phyloP scores from a whole-genome alignment of 2,888 invertebrate species.

The Pammene aurita region DNA sequence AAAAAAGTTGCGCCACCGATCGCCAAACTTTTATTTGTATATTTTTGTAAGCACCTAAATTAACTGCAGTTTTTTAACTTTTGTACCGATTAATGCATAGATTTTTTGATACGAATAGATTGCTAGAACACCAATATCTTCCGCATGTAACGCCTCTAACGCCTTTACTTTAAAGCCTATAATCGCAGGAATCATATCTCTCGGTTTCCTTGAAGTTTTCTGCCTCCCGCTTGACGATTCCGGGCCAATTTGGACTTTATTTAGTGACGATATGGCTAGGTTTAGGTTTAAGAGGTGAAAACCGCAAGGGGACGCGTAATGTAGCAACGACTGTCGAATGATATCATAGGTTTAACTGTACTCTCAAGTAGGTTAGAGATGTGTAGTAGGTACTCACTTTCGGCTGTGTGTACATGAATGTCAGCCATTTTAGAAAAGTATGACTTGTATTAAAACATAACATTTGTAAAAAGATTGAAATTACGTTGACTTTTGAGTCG shows the following conservation, averaged over 20 bases:
- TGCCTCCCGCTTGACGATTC: constrained; percentile 55
- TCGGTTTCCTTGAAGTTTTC: constrained; percentile 26
- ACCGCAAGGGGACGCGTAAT: constrained; percentile 30
- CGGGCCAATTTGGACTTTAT: constrained; percentile 64
- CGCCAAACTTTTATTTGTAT: constrained; percentile 56
- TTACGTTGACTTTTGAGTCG: not conserved
- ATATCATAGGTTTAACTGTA: constrained; percentile 36
- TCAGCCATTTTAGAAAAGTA: not conserved
- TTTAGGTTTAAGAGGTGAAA: constrained; percentile 45
- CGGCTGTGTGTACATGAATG: constrained; percentile 17
- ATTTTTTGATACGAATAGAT: constrained; percentile 30
- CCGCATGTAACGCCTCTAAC: constrained; percentile 26
- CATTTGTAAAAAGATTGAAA: not conserved
- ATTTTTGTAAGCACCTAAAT: constrained; percentile 59
- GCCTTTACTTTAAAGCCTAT: constrained; percentile 23
- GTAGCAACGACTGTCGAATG: constrained; percentile 37
- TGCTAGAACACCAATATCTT: constrained; percentile 35
- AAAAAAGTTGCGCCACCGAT: constrained; percentile 50
- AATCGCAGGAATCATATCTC: constrained; percentile 18
- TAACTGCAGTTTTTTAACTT: constrained; percentile 54
- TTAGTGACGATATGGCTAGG: constrained; percentile 52
- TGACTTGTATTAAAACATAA: not conserved
- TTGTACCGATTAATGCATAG: constrained; percentile 41
- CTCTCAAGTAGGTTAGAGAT: constrained; percentile 21
- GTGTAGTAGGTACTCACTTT: constrained; percentile 12